Evolutionary conservation across 1,140 invertebrate genomes (phyloP).

Genomic region (Drosophila virilis): DNA sequence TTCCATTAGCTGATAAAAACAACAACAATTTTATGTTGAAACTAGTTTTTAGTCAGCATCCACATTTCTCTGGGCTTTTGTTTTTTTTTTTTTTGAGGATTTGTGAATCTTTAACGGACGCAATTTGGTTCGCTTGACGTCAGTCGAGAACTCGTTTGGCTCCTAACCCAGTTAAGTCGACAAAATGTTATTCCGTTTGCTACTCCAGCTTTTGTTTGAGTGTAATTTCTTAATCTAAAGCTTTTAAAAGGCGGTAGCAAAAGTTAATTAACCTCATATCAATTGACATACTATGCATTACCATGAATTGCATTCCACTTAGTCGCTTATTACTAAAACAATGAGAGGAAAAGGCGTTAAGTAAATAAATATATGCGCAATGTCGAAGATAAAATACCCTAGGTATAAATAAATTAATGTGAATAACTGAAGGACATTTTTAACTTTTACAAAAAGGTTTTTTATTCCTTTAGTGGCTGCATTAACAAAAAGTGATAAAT

Average conservation of each 20-base stretch:
- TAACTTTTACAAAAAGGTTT: no score
- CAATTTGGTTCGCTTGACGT: neutral
- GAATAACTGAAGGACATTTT: no score
- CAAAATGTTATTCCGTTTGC: neutral
- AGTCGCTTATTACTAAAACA: neutral
- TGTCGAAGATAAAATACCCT: no score
- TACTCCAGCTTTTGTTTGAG: neutral
- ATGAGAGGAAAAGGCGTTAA: no score
- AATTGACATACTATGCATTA: constrained; percentile 6
- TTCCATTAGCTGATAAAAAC: constrained; percentile 2
- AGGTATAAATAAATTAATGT: no score
- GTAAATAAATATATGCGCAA: no score
- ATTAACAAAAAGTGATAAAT: no score
- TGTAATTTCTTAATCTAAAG: neutral
- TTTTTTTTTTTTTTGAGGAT: neutral
- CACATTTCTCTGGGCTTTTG: neutral
- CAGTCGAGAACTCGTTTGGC: neutral
- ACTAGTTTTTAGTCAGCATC: neutral
- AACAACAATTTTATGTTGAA: neutral
- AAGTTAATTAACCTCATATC: constrained; percentile 12
- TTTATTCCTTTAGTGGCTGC: no score
- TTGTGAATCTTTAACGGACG: neutral
- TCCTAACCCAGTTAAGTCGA: neutral
- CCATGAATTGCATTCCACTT: constrained; percentile 7
- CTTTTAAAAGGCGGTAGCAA: constrained; percentile 1